Evolutionary conservation across 1,140 invertebrate genomes (phyloP).

Genomic region (Zaprionus ornatus): DNA sequence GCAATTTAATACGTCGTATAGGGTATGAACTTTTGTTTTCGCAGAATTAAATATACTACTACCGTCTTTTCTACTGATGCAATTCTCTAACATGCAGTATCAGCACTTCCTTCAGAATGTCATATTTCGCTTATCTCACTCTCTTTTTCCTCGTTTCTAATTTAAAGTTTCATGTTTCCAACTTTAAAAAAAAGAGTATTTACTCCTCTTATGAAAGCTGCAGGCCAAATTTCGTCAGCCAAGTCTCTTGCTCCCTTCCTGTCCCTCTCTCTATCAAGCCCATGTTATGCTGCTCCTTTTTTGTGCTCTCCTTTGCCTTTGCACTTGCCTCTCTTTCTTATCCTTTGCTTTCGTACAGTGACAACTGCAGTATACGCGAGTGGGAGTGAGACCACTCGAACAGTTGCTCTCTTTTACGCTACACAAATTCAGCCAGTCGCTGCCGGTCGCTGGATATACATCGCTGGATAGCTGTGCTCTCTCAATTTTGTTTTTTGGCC

Average conservation of each 20-base stretch:
- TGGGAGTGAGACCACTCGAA: neutral
- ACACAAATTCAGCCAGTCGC: neutral
- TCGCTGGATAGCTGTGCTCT: neutral
- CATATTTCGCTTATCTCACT: neutral
- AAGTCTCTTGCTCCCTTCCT: conserved; percentile 35
- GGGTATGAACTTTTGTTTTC: neutral
- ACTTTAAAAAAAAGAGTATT: conserved; percentile 33
- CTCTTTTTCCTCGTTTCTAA: conserved; percentile 13
- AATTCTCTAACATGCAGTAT: conserved; percentile 21
- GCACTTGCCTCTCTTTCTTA: neutral
- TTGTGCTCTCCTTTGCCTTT: neutral
- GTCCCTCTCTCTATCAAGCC: neutral
- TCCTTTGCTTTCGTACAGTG: neutral
- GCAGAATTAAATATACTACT: neutral
- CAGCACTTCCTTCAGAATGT: neutral
- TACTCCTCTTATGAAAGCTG: conserved; percentile 50
- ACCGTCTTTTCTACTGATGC: conserved; percentile 33
- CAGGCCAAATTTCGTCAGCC: conserved; percentile 57
- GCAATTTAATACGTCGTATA: neutral
- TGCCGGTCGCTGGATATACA: conserved; percentile 21
- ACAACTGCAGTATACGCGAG: neutral
- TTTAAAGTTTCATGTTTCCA: conserved; percentile 57
- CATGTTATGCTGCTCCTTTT: neutral
- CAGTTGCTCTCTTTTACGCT: neutral
- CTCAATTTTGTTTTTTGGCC: conserved; percentile 23